Conservation (phyloP, 1,140 invertebrate species). For the Drosophila sturtevanti region DNA sequence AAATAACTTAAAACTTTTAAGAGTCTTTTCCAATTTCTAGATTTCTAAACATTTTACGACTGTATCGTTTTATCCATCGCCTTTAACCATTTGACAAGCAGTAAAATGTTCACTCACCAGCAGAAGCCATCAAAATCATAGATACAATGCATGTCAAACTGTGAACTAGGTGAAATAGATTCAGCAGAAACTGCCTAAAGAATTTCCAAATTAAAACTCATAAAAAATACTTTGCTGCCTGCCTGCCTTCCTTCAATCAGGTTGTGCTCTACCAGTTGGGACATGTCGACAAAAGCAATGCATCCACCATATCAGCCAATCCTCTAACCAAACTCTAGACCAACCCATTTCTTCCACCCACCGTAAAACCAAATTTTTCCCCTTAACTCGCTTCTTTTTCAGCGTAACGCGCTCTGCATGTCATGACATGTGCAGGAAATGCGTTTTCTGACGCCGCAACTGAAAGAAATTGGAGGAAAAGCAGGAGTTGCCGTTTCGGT, state of each 20-base stretch:
- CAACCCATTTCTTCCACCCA: too few species aligned
- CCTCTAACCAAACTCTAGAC: neutral
- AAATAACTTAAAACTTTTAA: too few species aligned
- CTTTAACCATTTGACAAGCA: neutral
- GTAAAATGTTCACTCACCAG: neutral
- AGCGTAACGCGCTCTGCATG: conserved; percentile 46
- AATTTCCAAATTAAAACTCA: neutral
- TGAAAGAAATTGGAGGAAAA: conserved; percentile 27
- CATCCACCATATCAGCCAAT: conserved; percentile 14
- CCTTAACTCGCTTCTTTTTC: neutral
- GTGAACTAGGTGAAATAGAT: neutral
- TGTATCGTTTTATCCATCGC: neutral
- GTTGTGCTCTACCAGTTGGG: conserved; percentile 11
- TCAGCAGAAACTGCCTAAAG: neutral
- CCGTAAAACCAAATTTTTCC: conserved; percentile 5
- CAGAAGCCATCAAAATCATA: neutral
- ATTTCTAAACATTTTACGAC: neutral
- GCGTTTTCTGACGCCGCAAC: conserved; percentile 64
- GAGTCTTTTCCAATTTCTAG: too few species aligned
- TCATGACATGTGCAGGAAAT: conserved; percentile 78
- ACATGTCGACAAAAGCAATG: conserved; percentile 46
- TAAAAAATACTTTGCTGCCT: neutral
- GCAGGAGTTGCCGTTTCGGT: conserved; percentile 39
- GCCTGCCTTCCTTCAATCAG: too few species aligned
- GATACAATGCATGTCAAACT: conserved; percentile 3